phyloP scores from a whole-genome alignment of 1,140 invertebrate species.

The Hylaeus volcanicus region DNA sequence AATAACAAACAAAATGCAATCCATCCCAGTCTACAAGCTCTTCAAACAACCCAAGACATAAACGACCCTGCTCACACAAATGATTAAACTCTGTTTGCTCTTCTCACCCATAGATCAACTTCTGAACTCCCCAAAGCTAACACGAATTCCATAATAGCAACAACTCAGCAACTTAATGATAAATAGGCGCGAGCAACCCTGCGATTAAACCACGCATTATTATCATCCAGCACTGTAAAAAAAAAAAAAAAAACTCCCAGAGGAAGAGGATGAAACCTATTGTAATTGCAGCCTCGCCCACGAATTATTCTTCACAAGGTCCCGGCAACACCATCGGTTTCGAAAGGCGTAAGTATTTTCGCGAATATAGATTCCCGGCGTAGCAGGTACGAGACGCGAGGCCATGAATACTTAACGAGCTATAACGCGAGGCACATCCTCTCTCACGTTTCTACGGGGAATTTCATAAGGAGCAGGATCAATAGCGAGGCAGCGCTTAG shows the following conservation, averaged over 20 bases:
- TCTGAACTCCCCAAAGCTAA: too few species aligned
- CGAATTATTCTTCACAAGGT: conserved; percentile 3
- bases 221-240: neutral
- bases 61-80: too few species aligned
- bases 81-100: too few species aligned
- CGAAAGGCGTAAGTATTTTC: conserved; percentile 8
- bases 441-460: conserved; percentile 24
- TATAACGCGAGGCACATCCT: conserved; percentile 7
- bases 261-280: neutral
- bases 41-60: too few species aligned
- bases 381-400: neutral
- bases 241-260: neutral
- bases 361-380: neutral
- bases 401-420: conserved; percentile 40
- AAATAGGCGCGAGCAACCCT: too few species aligned
- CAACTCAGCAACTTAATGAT: too few species aligned
- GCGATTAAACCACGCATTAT: neutral
- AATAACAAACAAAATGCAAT: too few species aligned
- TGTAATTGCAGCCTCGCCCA: conserved; percentile 15
- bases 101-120: too few species aligned
- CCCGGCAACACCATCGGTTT: neutral
- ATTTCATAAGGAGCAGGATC: conserved; percentile 50
- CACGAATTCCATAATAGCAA: too few species aligned
- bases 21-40: too few species aligned
- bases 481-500: conserved; percentile 25